A percentile compares a stretch with the other conserved stretches of the same genome.
These are phyloP conservation scores for Hemichromis elongatus DNA, from an alignment of 2,113 vertebrate genomes.

Conservation along the genomic window DNA sequence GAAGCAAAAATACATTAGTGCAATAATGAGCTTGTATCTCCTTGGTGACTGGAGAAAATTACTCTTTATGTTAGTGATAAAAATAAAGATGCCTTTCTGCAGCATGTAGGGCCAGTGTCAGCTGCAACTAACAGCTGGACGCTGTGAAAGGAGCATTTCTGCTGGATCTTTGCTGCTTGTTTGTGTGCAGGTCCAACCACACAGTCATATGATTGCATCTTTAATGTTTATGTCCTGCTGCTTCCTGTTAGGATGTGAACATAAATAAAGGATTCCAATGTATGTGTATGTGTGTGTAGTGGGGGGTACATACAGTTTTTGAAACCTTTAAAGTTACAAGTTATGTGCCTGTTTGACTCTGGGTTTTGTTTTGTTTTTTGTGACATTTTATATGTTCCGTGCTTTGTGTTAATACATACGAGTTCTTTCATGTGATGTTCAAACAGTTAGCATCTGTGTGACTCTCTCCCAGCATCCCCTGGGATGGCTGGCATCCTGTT, in stretches of 20 bases:
- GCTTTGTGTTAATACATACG: not conserved
- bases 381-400: not conserved
- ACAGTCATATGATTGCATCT: slow-evolving; percentile 53
- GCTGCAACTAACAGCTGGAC: not conserved
- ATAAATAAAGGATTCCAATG: slow-evolving; percentile 59
- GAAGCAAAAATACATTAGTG: not conserved
- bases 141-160: not conserved
- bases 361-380: not conserved
- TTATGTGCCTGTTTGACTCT: not conserved
- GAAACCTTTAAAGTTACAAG: not conserved
- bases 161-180: slow-evolving; percentile 40
- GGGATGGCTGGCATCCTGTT: slow-evolving; percentile 61
- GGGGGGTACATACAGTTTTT: not conserved
- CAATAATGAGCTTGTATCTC: not conserved
- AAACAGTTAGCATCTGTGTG: slow-evolving; percentile 55
- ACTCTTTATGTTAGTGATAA: not conserved
- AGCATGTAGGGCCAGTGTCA: not conserved
- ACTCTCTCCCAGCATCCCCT: slow-evolving; percentile 55
- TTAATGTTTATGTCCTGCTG: slow-evolving; percentile 61
- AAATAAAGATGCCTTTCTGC: not conserved
- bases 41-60: not conserved
- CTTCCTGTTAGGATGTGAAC: slow-evolving; percentile 66
- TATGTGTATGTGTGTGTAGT: slow-evolving; percentile 22
- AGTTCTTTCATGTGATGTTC: not conserved
- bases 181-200: slow-evolving; percentile 32